These are phyloP conservation scores for Norana najaformis DNA, from an alignment of 2,888 invertebrate genomes.

Conservation along the genomic window DNA sequence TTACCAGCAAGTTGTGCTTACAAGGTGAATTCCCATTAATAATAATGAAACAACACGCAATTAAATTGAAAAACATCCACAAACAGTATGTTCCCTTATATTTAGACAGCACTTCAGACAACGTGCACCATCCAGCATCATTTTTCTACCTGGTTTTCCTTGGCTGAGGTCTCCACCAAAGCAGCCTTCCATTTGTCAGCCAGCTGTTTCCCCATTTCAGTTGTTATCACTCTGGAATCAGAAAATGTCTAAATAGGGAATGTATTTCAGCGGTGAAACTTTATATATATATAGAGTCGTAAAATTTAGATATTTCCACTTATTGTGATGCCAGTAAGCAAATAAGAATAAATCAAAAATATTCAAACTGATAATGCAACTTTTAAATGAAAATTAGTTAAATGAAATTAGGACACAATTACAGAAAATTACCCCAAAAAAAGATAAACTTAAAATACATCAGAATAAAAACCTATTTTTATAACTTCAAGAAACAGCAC, in stretches of 20 bases:
- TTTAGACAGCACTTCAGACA: not conserved
- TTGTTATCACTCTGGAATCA: conserved; percentile 74
- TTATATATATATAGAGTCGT: not conserved
- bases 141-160: conserved; percentile 81
- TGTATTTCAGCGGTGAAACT: not conserved
- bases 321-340: not conserved
- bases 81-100: not conserved
- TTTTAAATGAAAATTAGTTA: not conserved
- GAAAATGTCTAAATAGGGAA: not conserved
- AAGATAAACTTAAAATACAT: not conserved
- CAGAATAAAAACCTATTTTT: not conserved
- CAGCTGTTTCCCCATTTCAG: conserved; percentile 84
- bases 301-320: not conserved
- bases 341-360: not conserved
- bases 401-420: too few species aligned
- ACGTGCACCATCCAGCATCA: not conserved
- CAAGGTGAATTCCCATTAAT: not conserved
- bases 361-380: not conserved
- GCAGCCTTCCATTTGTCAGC: conserved; percentile 88
- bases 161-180: conserved; percentile 94
- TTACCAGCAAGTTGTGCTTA: not conserved
- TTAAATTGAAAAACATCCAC: not conserved
- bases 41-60: not conserved
- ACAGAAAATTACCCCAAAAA: not conserved
- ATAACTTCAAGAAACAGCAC: not conserved